These are phyloP conservation scores for Buphagus erythrorhynchus DNA, from an alignment of 2,797 vertebrate species.

Conservation along the genomic window DNA sequence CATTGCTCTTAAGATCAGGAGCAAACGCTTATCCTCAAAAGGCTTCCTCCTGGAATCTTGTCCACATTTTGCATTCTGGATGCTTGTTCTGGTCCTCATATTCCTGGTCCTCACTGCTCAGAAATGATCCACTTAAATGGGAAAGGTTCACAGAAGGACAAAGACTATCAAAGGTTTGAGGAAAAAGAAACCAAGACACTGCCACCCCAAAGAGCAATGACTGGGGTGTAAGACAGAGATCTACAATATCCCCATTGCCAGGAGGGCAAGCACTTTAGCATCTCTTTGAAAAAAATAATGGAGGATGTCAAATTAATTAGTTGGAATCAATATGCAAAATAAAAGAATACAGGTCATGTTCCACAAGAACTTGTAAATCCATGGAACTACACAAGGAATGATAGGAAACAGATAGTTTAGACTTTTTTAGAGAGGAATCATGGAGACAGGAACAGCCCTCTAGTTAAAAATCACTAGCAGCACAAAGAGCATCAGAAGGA, in stretches of 20 bases:
- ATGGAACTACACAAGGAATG: fast-evolving
- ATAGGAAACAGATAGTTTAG: neutral
- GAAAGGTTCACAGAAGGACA: neutral
- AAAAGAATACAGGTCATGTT: neutral
- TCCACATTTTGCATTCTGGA: neutral
- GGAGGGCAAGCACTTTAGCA: neutral
- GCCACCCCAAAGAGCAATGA: neutral
- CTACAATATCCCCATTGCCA: neutral
- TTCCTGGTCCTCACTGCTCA: neutral
- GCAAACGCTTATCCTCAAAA: neutral
- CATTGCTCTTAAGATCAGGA: neutral
- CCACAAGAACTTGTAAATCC: neutral
- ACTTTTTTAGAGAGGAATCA: neutral
- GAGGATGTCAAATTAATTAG: neutral
- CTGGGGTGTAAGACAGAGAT: neutral
- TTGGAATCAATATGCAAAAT: neutral
- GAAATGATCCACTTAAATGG: neutral
- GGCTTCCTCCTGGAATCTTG: neutral
- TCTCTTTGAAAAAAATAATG: neutral
- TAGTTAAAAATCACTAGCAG: neutral
- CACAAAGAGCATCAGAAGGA: neutral
- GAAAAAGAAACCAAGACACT: neutral
- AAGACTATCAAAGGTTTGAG: neutral
- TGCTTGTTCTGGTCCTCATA: neutral
- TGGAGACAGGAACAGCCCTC: neutral